A percentile compares a stretch with the other conserved stretches of the same genome.
phyloP scores from a whole-genome alignment of 2,113 vertebrate genomes.

The Bos javanicus region DNA sequence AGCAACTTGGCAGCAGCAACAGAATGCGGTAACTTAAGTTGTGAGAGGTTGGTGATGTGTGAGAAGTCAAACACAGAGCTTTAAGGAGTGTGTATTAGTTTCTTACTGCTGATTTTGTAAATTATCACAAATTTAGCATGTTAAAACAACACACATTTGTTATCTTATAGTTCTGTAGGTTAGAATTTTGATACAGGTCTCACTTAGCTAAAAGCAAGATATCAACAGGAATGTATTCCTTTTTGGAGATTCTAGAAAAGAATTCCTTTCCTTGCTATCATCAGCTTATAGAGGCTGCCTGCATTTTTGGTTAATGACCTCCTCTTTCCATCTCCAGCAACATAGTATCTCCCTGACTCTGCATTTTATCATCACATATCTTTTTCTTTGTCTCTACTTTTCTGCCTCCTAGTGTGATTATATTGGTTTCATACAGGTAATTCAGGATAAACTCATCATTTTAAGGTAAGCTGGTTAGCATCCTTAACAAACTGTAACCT shows the following conservation, averaged over 20 bases:
- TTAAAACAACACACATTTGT: neutral
- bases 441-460: neutral
- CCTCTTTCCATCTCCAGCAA: neutral
- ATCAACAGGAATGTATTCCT: neutral
- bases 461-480: neutral
- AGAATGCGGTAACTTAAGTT: neutral
- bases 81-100: neutral
- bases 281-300: neutral
- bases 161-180: neutral
- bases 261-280: neutral
- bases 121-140: neutral
- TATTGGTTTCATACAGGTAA: neutral
- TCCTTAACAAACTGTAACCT: neutral
- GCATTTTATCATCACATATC: neutral
- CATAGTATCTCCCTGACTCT: neutral
- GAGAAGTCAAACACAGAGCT: neutral
- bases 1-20: neutral
- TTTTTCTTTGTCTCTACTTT: neutral
- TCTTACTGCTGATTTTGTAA: neutral
- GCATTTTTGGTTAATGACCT: neutral
- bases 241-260: neutral
- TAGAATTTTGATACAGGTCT: neutral
- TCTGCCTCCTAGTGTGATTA: neutral
- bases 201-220: neutral
- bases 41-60: neutral